Evolutionary conservation across 2,113 vertebrate genomes (phyloP).

Genomic region (Erythrocercus mccallii): DNA sequence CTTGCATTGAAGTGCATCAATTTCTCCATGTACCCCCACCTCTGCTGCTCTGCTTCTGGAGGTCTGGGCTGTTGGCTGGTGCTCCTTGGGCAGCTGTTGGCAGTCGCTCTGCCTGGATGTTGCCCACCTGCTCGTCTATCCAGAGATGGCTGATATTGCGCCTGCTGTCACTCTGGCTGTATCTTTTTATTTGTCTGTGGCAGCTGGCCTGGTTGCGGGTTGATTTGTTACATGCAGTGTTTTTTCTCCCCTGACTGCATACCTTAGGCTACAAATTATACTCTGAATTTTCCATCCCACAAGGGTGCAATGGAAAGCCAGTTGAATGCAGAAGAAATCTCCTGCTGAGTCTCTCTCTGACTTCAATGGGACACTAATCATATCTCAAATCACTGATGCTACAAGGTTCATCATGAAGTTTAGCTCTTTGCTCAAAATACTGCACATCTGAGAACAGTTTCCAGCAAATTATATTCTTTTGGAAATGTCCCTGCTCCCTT

Average conservation of each 20-base stretch:
- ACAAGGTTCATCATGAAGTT: neutral
- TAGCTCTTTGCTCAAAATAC: neutral
- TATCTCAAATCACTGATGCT: neutral
- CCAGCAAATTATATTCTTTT: neutral
- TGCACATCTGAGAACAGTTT: neutral
- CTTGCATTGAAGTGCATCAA: neutral
- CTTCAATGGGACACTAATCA: neutral
- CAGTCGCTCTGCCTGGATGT: neutral
- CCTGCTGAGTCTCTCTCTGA: no score
- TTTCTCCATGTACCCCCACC: neutral
- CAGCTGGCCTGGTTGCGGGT: neutral
- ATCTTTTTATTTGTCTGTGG: neutral
- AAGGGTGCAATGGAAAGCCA: neutral
- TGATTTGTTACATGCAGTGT: slow-evolving; percentile 3
- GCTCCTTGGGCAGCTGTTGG: neutral
- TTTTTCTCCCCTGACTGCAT: neutral
- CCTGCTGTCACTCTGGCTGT: slow-evolving; percentile 13
- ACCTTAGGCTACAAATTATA: neutral
- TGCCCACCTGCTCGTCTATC: slow-evolving; percentile 5
- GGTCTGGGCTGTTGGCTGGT: neutral
- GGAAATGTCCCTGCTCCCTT: neutral
- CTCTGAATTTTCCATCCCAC: slow-evolving; percentile 1
- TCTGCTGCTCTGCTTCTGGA: neutral
- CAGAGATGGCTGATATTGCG: neutral
- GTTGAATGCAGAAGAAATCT: neutral